Base-by-base conservation (phyloP, 2,888 invertebrate genomes). In the Caenorhabditis afra region DNA sequence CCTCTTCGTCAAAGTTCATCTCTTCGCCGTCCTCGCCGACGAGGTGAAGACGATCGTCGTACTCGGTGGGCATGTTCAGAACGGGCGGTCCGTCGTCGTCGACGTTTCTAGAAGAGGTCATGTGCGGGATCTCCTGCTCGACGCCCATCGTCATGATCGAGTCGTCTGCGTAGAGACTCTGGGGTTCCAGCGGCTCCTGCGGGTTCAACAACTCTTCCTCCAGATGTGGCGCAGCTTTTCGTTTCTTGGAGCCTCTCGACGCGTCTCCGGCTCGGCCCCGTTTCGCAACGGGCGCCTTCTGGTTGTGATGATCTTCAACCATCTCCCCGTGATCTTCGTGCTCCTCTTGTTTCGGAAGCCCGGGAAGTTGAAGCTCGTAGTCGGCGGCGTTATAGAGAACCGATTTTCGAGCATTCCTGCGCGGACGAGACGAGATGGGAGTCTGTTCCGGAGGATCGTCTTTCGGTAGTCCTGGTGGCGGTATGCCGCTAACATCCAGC, bases 381-480 rank as follows among this genome's bases (percentile, higher is more conserved):
- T 84, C 82, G 18, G 58, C 79, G 39, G 65, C 77, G 10, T 74
- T 65, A 39, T 80, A 68, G 11, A 84, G 55, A 7, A 79, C 81
- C n/a, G 80, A 81, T 61, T 84, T 84, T 23, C 81, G 70, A 14
- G 77, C 79, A 65, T 70, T 79, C 41, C 84, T 53, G 23, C 64
- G 74, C 3, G 84, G 84, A 8, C 84, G 52, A 3, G 62, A 44
- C 2, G 70, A 37, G 29, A 52, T 16, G 4, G 67, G 39, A 4
- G 57, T 49, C 18, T 10, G 47, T 16, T 18, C 16, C 50, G 50
- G 11, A 5, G 29, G 29, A 1, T 49, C 12, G 22, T 49, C 22
- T 47, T 47, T 47, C 22, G 39, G 1, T 22, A 3, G 41, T 22
- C 41, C 57, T 10, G 58, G n/a, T 4, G 16, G 18, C 14, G 39